Conservation (phyloP, 2,888 invertebrate genomes). For the Epistrophe grossulariae region DNA sequence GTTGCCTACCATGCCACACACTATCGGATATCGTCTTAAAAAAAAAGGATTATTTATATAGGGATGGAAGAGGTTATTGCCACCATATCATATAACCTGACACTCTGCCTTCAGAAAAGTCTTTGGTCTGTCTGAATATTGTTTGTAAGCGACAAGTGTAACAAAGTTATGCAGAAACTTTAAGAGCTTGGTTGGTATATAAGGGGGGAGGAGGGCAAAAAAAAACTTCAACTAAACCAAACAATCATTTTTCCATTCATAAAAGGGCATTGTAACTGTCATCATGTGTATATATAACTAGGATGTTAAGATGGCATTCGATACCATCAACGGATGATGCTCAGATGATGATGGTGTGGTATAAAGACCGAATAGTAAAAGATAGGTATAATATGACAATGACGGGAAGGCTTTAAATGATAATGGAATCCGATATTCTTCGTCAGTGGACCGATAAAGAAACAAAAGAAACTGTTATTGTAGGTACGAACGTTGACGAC, state of each 20-base stretch:
- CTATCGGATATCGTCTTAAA: constrained; percentile 21
- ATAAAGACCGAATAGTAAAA: neutral
- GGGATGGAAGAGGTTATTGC: constrained; percentile 46
- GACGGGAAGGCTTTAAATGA: constrained; percentile 50
- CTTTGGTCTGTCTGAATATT: constrained; percentile 17
- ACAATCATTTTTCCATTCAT: constrained; percentile 61
- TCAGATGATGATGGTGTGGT: constrained; percentile 25
- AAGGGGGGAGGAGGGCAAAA: no score
- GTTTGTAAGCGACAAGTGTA: constrained; percentile 65
- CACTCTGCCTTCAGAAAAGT: neutral
- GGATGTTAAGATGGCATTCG: constrained; percentile 45
- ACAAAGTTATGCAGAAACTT: constrained; percentile 33
- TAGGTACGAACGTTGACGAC: neutral
- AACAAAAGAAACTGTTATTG: constrained; percentile 1
- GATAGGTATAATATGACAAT: constrained; percentile 21
- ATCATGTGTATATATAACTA: neutral
- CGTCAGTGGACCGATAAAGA: constrained; percentile 25
- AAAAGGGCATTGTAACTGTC: constrained; percentile 67
- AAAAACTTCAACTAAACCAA: constrained; percentile 33
- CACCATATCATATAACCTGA: neutral
- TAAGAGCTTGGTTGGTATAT: neutral
- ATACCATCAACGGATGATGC: constrained; percentile 36
- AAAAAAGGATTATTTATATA: constrained; percentile 7
- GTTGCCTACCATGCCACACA: constrained; percentile 7
- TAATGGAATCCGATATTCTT: constrained; percentile 64